These are phyloP conservation scores for Thysanoteuthis rhombus DNA, from an alignment of 2,888 invertebrate species.

Conservation along the genomic window DNA sequence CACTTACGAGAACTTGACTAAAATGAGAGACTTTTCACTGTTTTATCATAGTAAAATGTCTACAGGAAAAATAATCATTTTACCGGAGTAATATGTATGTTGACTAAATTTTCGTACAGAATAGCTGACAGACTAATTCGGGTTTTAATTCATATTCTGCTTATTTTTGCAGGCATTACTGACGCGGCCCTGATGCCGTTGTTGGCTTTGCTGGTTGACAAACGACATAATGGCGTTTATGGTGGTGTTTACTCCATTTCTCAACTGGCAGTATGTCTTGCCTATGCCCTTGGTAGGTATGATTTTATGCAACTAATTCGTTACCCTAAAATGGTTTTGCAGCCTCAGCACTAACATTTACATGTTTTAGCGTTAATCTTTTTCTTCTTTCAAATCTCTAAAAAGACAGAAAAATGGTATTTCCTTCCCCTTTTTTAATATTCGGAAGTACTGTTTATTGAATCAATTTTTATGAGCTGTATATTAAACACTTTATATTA, in stretches of 20 bases:
- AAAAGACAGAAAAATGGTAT: too few relatives aligned
- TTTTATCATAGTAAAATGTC: neutral
- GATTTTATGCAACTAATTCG: neutral
- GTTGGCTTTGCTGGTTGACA: slow-evolving; percentile 77
- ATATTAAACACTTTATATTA: too few relatives aligned
- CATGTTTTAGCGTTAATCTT: neutral
- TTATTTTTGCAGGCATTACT: slow-evolving; percentile 70
- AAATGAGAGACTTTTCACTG: too few relatives aligned
- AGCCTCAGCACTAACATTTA: neutral
- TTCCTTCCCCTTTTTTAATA: neutral
- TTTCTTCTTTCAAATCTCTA: neutral
- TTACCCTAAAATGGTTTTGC: neutral
- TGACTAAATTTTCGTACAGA: too few relatives aligned
- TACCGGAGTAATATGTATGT: too few relatives aligned
- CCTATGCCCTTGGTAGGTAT: slow-evolving; percentile 78
- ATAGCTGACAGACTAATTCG: neutral
- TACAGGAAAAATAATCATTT: too few relatives aligned
- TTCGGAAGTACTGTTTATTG: neutral
- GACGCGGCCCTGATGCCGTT: slow-evolving; percentile 84
- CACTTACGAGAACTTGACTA: too few relatives aligned
- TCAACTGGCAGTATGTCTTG: slow-evolving; percentile 83
- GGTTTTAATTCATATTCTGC: neutral
- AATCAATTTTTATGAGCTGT: too few relatives aligned
- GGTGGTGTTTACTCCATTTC: slow-evolving; percentile 78
- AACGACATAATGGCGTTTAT: slow-evolving; percentile 59